Conservation (phyloP, 2,797 vertebrate species). For the Podarcis lilfordi region DNA sequence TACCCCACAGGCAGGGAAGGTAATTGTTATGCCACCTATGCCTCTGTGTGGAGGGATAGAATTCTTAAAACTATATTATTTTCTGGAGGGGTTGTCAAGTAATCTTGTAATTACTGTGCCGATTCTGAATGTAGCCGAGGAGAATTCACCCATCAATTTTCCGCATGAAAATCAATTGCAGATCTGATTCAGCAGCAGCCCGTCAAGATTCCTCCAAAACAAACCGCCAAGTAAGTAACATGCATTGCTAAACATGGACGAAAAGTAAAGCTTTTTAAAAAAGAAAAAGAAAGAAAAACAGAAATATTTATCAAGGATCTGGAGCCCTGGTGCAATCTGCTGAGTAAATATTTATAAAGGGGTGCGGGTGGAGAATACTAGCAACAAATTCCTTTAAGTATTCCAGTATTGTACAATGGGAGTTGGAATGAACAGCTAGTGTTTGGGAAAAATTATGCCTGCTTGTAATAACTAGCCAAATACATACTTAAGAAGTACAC, state of each 20-base stretch:
- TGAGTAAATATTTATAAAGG: conserved; percentile 76
- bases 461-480: conserved; percentile 75
- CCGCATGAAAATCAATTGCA: conserved; percentile 6
- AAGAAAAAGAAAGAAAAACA: conserved; percentile 32
- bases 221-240: conserved; percentile 33
- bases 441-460: conserved; percentile 66
- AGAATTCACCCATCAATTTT: background rate
- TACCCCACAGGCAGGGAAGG: too few species aligned
- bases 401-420: conserved; percentile 51
- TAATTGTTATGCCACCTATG: too few species aligned
- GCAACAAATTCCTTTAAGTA: conserved; percentile 70
- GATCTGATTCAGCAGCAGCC: background rate
- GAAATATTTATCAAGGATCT: conserved; percentile 51
- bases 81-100: background rate
- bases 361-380: conserved; percentile 29
- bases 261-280: background rate
- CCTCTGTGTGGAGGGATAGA: too few species aligned
- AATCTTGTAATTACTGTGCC: background rate
- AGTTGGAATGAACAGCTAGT: conserved; percentile 64
- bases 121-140: background rate
- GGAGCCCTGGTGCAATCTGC: conserved; percentile 50
- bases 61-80: too few species aligned
- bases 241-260: conserved; percentile 51
- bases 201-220: background rate
- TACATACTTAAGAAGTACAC: conserved; percentile 67